phyloP scores from a whole-genome alignment of 2,888 invertebrate species.

The Marasmarcha lunaedactyla region DNA sequence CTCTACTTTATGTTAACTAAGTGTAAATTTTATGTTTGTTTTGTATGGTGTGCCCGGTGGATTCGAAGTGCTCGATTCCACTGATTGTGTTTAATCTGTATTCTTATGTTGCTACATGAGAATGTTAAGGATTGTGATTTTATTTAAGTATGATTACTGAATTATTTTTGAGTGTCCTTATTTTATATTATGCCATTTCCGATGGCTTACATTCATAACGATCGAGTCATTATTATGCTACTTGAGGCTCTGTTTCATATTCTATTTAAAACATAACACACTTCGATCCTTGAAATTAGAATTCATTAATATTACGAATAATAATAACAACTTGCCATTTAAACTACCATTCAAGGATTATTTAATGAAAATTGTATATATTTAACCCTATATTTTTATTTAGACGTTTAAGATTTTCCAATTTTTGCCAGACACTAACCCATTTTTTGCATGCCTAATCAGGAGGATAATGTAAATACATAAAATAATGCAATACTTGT shows the following conservation, averaged over 20 bases:
- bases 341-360: conserved; percentile 60
- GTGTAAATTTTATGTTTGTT: conserved; percentile 66
- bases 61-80: conserved; percentile 66
- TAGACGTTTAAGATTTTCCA: conserved; percentile 39
- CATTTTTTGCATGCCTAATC: conserved; percentile 31
- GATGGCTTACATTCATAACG: conserved; percentile 11
- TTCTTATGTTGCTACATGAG: conserved; percentile 57
- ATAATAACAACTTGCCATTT: conserved; percentile 67
- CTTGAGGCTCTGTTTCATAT: conserved; percentile 44
- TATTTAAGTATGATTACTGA: conserved; percentile 51
- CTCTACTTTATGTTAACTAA: conserved; percentile 54
- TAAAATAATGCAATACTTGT: conserved; percentile 33
- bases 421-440: conserved; percentile 33
- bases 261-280: conserved; percentile 8
- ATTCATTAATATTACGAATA: conserved; percentile 10
- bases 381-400: conserved; percentile 28
- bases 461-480: conserved; percentile 42
- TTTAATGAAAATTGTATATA: conserved; percentile 56
- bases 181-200: conserved; percentile 56
- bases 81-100: conserved; percentile 58
- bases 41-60: conserved; percentile 64
- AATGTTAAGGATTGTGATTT: conserved; percentile 51
- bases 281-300: conserved; percentile 8
- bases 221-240: background rate
- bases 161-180: conserved; percentile 13